phyloP scores from a whole-genome alignment of 1,140 invertebrate species.

The Apis cerana region DNA sequence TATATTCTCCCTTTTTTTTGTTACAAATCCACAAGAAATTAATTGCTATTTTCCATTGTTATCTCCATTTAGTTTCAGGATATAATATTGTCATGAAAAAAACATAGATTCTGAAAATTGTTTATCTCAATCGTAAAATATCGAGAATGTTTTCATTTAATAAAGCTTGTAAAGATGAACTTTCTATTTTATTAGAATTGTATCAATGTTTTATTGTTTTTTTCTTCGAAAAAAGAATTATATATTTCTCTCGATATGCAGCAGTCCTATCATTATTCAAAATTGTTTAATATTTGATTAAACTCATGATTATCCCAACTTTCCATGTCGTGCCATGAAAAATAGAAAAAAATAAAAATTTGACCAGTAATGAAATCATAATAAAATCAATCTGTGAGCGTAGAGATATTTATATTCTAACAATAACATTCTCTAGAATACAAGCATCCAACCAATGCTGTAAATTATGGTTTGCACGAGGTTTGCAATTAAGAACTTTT shows the following conservation, averaged over 20 bases:
- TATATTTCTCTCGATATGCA: neutral
- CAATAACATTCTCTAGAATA: constrained; percentile 3
- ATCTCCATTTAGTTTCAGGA: too few species aligned
- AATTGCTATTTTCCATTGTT: neutral
- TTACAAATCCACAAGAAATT: neutral
- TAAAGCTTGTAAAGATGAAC: neutral
- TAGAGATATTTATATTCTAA: neutral
- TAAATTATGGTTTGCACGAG: constrained; percentile 14
- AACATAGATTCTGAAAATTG: neutral
- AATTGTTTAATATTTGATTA: neutral
- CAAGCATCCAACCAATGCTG: neutral
- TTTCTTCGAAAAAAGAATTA: neutral
- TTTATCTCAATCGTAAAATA: neutral
- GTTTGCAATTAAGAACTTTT: constrained; percentile 35
- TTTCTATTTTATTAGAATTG: neutral
- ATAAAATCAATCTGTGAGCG: constrained; percentile 19
- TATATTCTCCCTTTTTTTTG: too few species aligned
- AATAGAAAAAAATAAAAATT: constrained; percentile 7
- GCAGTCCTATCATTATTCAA: neutral
- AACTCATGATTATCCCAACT: neutral
- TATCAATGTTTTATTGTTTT: neutral
- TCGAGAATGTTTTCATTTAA: neutral
- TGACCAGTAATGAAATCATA: constrained; percentile 1
- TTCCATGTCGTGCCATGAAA: neutral
- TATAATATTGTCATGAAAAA: too few species aligned